A percentile compares a stretch with the other conserved stretches of the same genome.
Evolutionary conservation across 2,888 invertebrate species (phyloP).

Genomic region (Parnassius mnemosyne): DNA sequence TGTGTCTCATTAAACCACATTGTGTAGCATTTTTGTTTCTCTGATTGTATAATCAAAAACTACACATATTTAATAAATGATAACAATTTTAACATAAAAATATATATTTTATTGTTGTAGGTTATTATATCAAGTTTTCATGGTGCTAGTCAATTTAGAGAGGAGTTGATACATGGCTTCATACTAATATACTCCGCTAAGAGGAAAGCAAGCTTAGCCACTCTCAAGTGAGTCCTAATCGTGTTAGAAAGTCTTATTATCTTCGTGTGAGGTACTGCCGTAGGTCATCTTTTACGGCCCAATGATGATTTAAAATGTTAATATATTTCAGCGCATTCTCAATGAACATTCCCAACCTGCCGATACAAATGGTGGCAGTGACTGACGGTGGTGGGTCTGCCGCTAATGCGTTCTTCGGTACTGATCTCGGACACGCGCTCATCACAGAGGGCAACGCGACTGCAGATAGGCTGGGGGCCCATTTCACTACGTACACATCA

Average conservation of each 20-base stretch:
- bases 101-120: constrained; percentile 41
- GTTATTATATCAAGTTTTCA: constrained; percentile 97
- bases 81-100: not conserved
- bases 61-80: not conserved
- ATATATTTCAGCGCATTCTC: constrained; percentile 88
- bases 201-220: constrained; percentile 95
- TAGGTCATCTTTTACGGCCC: too few species aligned
- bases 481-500: constrained; percentile 94
- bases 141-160: constrained; percentile 94
- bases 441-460: constrained; percentile 96
- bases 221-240: constrained; percentile 85
- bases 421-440: constrained; percentile 92
- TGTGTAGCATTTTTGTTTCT: too few species aligned
- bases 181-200: constrained; percentile 97
- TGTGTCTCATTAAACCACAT: too few species aligned
- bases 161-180: constrained; percentile 96
- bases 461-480: constrained; percentile 93
- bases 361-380: constrained; percentile 96
- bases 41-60: too few species aligned
- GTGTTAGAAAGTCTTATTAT: too few species aligned
- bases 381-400: constrained; percentile 90
- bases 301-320: too few species aligned
- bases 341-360: constrained; percentile 94
- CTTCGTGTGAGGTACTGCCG: too few species aligned
- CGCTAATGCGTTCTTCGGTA: constrained; percentile 93